phyloP scores from a whole-genome alignment of 1,140 invertebrate species.

The Homarus americanus region DNA sequence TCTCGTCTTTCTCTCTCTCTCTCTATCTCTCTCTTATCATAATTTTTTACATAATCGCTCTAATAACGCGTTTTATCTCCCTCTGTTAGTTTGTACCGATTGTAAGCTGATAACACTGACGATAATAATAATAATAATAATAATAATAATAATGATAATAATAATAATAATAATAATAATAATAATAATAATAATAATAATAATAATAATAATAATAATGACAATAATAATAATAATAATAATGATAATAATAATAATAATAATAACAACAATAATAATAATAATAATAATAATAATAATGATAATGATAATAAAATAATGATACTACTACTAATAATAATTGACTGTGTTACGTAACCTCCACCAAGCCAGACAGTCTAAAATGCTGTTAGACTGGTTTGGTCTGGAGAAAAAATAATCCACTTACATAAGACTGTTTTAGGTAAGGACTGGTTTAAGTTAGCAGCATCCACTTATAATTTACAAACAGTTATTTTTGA shows the following conservation, averaged over 20 bases:
- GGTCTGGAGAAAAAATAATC: background rate
- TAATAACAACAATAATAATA: background rate
- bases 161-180: slow-evolving; percentile 25
- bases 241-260: slow-evolving; percentile 14
- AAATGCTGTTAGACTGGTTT: background rate
- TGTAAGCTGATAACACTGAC: background rate
- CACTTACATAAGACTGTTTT: background rate
- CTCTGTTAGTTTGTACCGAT: too few species aligned
- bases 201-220: slow-evolving; percentile 24
- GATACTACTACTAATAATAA: background rate
- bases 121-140: background rate
- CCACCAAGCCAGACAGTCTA: background rate
- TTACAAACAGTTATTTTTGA: background rate
- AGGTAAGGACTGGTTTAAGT: background rate
- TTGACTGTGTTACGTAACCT: background rate
- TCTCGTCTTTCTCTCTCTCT: too few species aligned
- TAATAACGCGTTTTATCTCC: too few species aligned
- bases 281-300: background rate
- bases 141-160: slow-evolving; percentile 1
- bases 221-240: slow-evolving; percentile 25
- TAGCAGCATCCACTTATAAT: background rate
- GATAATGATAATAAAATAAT: too few species aligned
- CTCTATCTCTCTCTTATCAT: too few species aligned
- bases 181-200: slow-evolving; percentile 13
- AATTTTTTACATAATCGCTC: too few species aligned